These are phyloP conservation scores for Dolichoris vasculosae DNA, from an alignment of 1,140 invertebrate species.

Conservation along the genomic window DNA sequence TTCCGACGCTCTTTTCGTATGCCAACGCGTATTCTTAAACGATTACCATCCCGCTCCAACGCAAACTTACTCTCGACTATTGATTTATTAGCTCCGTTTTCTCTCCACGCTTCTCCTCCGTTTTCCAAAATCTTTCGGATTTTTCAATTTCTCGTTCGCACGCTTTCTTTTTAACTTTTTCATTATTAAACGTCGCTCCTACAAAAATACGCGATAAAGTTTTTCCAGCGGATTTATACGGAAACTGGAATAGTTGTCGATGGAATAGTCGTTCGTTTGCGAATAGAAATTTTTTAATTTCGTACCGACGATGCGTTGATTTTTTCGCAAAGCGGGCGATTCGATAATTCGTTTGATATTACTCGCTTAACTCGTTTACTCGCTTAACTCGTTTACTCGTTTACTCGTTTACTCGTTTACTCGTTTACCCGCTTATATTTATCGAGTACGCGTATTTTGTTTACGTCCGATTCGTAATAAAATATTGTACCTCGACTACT, in stretches of 20 bases:
- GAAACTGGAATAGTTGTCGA: too few species aligned
- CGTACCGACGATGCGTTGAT: too few species aligned
- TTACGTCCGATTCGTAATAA: too few species aligned
- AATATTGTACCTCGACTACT: too few species aligned
- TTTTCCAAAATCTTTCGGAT: background rate
- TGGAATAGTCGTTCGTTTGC: too few species aligned
- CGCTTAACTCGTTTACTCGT: too few species aligned
- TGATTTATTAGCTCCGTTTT: background rate
- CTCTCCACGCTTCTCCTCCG: background rate
- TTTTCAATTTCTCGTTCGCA: background rate
- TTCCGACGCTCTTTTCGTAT: background rate
- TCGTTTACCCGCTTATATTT: too few species aligned
- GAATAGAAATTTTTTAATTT: background rate
- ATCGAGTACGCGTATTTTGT: too few species aligned
- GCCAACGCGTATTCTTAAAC: background rate
- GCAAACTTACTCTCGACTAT: background rate
- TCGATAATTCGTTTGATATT: too few species aligned
- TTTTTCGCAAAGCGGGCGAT: too few species aligned
- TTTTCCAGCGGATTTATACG: background rate
- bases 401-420: too few species aligned
- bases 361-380: too few species aligned
- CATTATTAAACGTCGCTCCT: background rate
- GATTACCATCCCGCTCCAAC: background rate
- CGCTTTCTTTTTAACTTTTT: background rate
- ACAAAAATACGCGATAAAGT: background rate